These are phyloP conservation scores for Neodontobutis hainanensis DNA, from an alignment of 2,113 vertebrate genomes.

Conservation along the genomic window DNA sequence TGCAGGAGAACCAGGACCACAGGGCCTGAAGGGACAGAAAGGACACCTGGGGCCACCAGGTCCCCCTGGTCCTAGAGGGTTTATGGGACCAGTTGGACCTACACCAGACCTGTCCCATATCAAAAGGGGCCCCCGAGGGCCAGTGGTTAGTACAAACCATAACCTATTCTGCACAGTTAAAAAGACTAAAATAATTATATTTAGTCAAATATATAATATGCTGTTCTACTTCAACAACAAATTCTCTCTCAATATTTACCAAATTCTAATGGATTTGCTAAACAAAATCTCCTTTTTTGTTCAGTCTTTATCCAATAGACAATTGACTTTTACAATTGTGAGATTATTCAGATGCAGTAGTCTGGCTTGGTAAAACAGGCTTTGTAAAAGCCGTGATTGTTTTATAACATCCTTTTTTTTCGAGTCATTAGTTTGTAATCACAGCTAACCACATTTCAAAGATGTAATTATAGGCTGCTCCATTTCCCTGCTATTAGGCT, in stretches of 20 bases:
- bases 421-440: neutral
- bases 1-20: conserved; percentile 87
- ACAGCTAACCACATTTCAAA: conserved; percentile 11
- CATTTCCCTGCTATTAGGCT: neutral
- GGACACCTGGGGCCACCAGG: conserved; percentile 86
- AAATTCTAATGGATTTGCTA: no score
- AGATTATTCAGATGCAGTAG: neutral
- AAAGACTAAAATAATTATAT: neutral
- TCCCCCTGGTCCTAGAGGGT: conserved; percentile 88
- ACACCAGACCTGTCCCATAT: conserved; percentile 92
- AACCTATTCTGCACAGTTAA: neutral
- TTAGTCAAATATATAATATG: neutral
- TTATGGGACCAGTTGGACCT: conserved; percentile 95
- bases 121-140: conserved; percentile 91
- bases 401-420: conserved; percentile 2
- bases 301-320: no score
- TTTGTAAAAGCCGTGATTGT: conserved; percentile 19
- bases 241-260: no score
- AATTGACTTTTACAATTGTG: neutral
- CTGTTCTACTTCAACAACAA: no score
- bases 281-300: no score
- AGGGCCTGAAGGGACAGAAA: conserved; percentile 84
- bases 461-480: conserved; percentile 1
- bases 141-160: conserved; percentile 84
- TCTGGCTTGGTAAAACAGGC: neutral